phyloP scores from a whole-genome alignment of 2,797 vertebrate genomes.

The Periophthalmus magnuspinnatus region DNA sequence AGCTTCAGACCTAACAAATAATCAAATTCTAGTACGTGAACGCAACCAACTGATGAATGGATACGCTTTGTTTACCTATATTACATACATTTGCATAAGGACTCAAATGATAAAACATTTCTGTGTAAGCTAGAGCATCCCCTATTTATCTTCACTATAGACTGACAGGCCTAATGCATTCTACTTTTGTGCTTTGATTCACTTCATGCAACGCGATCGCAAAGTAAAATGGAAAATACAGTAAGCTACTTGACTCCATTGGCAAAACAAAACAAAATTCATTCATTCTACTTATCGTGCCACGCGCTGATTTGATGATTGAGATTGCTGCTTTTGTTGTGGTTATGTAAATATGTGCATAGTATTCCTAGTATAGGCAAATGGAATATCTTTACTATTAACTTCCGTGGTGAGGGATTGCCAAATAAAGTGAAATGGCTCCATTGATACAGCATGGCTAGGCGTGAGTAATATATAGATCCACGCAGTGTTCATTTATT shows the following conservation, averaged over 20 bases:
- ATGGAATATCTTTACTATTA: not conserved
- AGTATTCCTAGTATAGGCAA: not conserved
- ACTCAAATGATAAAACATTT: not conserved
- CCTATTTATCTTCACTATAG: not conserved
- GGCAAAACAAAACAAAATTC: not conserved
- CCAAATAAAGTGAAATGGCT: not conserved
- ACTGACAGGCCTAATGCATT: not conserved
- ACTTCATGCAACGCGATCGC: not conserved
- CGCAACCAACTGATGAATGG: not conserved
- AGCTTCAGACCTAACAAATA: too few relatives aligned
- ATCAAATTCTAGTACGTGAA: too few relatives aligned
- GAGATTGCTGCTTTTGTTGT: not conserved
- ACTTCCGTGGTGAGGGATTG: not conserved
- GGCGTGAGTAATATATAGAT: not conserved
- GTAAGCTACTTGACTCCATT: not conserved
- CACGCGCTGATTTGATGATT: not conserved
- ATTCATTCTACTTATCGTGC: not conserved
- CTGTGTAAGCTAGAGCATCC: not conserved
- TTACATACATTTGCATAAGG: not conserved
- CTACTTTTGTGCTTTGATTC: not conserved
- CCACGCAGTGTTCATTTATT: conserved; percentile 25
- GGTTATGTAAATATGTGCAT: not conserved
- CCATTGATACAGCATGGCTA: not conserved
- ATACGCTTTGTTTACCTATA: not conserved
- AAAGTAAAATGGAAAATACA: not conserved